Conservation (phyloP, 1,140 invertebrate species). For the Geopemphigus sp. region DNA sequence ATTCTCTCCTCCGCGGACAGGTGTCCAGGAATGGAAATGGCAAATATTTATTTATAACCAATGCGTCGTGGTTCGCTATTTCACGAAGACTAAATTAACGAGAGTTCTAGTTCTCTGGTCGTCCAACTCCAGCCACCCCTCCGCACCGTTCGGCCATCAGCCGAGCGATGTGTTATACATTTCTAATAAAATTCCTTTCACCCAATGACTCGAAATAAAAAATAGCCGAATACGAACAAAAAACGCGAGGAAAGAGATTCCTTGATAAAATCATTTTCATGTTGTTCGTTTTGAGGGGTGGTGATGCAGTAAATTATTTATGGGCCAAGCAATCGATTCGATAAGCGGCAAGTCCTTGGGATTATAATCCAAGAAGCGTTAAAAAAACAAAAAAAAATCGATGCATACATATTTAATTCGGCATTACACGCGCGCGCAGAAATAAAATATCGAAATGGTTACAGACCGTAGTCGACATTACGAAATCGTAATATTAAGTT, state of each 20-base stretch:
- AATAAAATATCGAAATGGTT: conserved; percentile 36
- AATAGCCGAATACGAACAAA: neutral
- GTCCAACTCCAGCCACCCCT: neutral
- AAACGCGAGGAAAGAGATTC: neutral
- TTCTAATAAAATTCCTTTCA: neutral
- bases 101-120: neutral
- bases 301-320: conserved; percentile 43
- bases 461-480: neutral
- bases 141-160: too few relatives aligned
- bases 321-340: conserved; percentile 37
- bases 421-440: neutral
- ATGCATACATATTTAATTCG: conserved; percentile 1
- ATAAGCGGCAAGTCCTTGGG: conserved; percentile 31
- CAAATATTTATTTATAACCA: conserved; percentile 30
- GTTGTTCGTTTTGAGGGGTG: conserved; percentile 28
- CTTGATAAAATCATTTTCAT: conserved; percentile 32
- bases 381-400: conserved; percentile 34
- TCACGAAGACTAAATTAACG: neutral
- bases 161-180: neutral
- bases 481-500: conserved; percentile 49
- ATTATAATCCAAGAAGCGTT: conserved; percentile 39
- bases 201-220: neutral
- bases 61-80: neutral
- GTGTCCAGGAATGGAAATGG: neutral
- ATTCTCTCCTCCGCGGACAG: neutral